Evolutionary conservation across 2,888 invertebrate species (phyloP).

Genomic region (Autographa pulchrina): DNA sequence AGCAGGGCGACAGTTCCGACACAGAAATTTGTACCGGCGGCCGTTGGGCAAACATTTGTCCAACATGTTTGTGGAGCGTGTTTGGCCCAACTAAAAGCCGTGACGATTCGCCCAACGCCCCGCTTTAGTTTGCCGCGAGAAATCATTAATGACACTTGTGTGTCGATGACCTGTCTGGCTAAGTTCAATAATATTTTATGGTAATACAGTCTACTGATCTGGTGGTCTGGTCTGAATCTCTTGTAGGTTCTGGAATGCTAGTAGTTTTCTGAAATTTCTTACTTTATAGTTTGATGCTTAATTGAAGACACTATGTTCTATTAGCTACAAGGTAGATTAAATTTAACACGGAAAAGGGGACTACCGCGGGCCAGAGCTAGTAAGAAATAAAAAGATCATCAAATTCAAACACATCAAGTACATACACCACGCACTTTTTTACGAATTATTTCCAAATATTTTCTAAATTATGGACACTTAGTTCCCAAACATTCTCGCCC

Average conservation of each 20-base stretch:
- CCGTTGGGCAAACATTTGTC: conserved; percentile 74
- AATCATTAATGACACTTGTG: conserved; percentile 55
- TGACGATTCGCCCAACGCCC: conserved; percentile 76
- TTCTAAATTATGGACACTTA: not conserved
- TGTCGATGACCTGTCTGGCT: conserved; percentile 48
- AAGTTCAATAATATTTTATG: conserved; percentile 35
- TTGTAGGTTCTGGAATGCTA: not conserved
- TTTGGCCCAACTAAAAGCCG: conserved; percentile 83
- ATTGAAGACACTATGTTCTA: too few species aligned
- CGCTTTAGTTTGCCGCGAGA: conserved; percentile 69
- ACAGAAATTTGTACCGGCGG: conserved; percentile 76
- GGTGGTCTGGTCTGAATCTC: too few species aligned
- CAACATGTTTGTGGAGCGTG: conserved; percentile 71
- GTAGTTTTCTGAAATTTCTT: too few species aligned
- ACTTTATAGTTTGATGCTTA: too few species aligned
- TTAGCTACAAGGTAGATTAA: too few species aligned
- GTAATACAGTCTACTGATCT: conserved; percentile 2
- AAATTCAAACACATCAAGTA: too few species aligned
- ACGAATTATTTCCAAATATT: not conserved
- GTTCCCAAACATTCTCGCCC: not conserved
- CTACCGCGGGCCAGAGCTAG: too few species aligned
- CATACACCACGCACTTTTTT: too few species aligned
- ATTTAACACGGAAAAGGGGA: too few species aligned
- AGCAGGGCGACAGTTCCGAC: conserved; percentile 77
- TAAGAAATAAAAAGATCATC: too few species aligned